A percentile compares a stretch with the other conserved stretches of the same genome.
Evolutionary conservation across 2,888 invertebrate species (phyloP).

Genomic region (Palloptera scutellata): DNA sequence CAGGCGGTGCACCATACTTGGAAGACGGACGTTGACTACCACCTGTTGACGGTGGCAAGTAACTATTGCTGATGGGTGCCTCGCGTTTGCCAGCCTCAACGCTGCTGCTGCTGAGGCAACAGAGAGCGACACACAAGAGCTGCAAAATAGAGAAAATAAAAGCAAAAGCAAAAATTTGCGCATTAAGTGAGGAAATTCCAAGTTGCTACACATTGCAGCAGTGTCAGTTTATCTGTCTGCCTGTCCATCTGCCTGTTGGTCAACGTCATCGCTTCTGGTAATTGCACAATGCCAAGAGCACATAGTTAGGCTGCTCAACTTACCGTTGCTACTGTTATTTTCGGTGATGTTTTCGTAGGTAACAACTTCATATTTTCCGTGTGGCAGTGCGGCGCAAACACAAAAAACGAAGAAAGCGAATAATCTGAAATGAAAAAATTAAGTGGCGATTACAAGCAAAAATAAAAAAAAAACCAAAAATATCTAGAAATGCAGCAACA

Average conservation of each 20-base stretch:
- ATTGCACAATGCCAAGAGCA: not conserved
- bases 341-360: constrained; percentile 24
- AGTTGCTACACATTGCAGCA: not conserved
- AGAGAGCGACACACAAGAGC: constrained; percentile 50
- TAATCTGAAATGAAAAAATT: constrained; percentile 31
- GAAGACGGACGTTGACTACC: constrained; percentile 50
- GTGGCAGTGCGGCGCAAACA: constrained; percentile 6
- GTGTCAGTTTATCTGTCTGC: constrained; percentile 39
- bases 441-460: too few species aligned
- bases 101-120: constrained; percentile 48
- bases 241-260: too few species aligned
- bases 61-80: constrained; percentile 60
- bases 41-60: constrained; percentile 61
- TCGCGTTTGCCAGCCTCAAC: constrained; percentile 59
- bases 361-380: constrained; percentile 37
- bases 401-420: not conserved
- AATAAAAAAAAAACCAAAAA: too few species aligned
- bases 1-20: constrained; percentile 64
- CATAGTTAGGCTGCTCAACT: constrained; percentile 44
- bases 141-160: constrained; percentile 37
- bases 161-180: constrained; percentile 27
- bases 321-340: constrained; percentile 47
- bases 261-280: too few species aligned
- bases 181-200: constrained; percentile 22
- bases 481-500: too few species aligned